Evolutionary conservation across 2,797 vertebrate genomes (phyloP), one percentile per base, ranked within the genome.

Genomic region (Thamnophis elegans): DNA sequence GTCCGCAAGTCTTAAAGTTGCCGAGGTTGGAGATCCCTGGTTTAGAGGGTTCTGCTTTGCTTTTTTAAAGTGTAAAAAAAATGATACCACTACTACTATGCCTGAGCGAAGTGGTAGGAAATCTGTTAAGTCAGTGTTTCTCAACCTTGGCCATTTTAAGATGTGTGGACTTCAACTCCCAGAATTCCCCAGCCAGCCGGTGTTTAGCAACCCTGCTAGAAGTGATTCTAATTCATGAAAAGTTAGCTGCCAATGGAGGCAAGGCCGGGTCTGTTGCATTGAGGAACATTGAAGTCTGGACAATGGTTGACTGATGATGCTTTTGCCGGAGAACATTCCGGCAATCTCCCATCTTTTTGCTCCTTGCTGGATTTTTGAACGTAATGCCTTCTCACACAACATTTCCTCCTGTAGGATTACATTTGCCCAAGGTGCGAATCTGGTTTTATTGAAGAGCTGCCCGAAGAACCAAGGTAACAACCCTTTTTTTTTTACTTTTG

Each of bases 341-440:
- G 20, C 8, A 18, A 54, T 0, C 4, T 32, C 32, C 32, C 56
- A 55, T 88, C 86, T 87, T 58, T 58, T 58, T 56, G n/a, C 86
- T 5, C 6, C 62, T 25, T 26, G 5, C 0, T 28, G 85, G 0
- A 5, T 0, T 65, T 6, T 36, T 54, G 28, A n/a, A 11, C 10
- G n/a, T 3, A 59, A 73, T 36, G 56, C 51, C 55, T 65, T 82
- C 10, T 0, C 0, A 82, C 32, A 0, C 54, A 16, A 0, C 42
- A 26, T 82, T 82, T 90, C 93, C 88, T 94, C 58, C 85, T 58
- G 0, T 89, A 99, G 99, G 99, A 99, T 93, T 99, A 99, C 93
- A 99, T 98, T 88, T 99, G 99, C 97, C 99, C 99, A 1, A 97
- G 97, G 91, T 99, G 99, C 94, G 98, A 99, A 68, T 99, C 99